These are phyloP conservation scores for Hoplodrina ambigua DNA, from an alignment of 2,888 invertebrate species.

Conservation along the genomic window DNA sequence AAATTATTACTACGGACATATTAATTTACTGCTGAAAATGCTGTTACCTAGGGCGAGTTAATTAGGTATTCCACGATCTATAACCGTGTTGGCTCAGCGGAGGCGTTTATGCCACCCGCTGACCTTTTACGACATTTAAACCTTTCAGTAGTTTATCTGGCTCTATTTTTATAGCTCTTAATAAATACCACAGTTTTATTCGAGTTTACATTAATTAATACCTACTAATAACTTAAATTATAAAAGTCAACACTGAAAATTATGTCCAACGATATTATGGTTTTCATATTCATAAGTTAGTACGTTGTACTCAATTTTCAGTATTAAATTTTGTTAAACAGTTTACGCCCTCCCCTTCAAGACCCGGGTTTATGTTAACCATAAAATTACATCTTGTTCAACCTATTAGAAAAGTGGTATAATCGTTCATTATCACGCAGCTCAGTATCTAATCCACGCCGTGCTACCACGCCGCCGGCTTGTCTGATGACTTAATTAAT, in stretches of 20 bases:
- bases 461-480: conserved; percentile 78
- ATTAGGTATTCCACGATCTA: conserved; percentile 52
- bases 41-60: conserved; percentile 54
- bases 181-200: conserved; percentile 28
- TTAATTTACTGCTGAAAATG: conserved; percentile 61
- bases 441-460: conserved; percentile 81
- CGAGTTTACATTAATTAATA: conserved; percentile 8
- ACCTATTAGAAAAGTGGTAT: conserved; percentile 69
- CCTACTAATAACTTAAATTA: conserved; percentile 14
- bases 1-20: conserved; percentile 54
- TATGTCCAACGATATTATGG: conserved; percentile 5
- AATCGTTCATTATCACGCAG: conserved; percentile 81
- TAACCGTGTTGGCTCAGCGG: conserved; percentile 39
- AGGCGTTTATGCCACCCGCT: conserved; percentile 33
- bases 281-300: conserved; percentile 2
- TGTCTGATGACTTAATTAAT: conserved; percentile 90
- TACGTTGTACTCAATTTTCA: background rate
- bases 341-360: background rate
- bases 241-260: conserved; percentile 3
- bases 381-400: conserved; percentile 55
- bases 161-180: conserved; percentile 45
- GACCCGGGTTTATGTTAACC: conserved; percentile 37
- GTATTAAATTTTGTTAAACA: conserved; percentile 13
- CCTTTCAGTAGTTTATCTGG: conserved; percentile 40
- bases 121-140: conserved; percentile 57